Conservation (phyloP, 2,113 vertebrate genomes). For the Ctenomys sociabilis region DNA sequence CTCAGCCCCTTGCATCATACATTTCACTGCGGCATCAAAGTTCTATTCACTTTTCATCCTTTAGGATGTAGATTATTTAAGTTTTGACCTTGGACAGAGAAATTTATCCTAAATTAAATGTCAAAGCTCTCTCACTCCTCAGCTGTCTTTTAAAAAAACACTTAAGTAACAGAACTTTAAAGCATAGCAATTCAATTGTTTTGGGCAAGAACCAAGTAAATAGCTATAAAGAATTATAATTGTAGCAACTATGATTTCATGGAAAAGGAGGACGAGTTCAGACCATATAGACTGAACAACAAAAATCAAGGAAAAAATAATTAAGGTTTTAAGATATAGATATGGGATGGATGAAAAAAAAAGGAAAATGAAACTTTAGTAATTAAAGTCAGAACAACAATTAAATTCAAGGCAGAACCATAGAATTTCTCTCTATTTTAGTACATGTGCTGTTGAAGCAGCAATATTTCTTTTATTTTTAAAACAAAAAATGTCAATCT, state of each 20-base stretch:
- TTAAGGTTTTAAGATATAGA: neutral
- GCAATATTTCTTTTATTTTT: neutral
- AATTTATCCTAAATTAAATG: conserved; percentile 1
- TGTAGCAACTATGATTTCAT: neutral
- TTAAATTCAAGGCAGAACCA: neutral
- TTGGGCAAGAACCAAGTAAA: neutral
- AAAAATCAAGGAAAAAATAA: neutral
- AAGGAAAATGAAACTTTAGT: neutral
- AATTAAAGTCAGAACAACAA: neutral
- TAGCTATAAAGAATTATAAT: neutral
- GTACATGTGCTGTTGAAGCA: neutral
- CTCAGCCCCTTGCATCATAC: too few relatives aligned
- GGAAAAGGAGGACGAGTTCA: too few relatives aligned
- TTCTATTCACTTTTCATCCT: neutral
- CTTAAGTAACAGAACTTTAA: neutral
- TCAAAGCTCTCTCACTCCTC: neutral
- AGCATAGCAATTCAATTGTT: neutral
- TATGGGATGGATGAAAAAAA: neutral
- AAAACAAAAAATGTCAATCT: neutral
- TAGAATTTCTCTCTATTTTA: neutral
- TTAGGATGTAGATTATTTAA: neutral
- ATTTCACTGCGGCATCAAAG: neutral
- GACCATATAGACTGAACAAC: too few relatives aligned
- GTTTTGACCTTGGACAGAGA: neutral
- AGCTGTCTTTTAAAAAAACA: neutral